Base-by-base conservation (phyloP, 2,888 invertebrate species). In the Acanthoscelides obtectus region DNA sequence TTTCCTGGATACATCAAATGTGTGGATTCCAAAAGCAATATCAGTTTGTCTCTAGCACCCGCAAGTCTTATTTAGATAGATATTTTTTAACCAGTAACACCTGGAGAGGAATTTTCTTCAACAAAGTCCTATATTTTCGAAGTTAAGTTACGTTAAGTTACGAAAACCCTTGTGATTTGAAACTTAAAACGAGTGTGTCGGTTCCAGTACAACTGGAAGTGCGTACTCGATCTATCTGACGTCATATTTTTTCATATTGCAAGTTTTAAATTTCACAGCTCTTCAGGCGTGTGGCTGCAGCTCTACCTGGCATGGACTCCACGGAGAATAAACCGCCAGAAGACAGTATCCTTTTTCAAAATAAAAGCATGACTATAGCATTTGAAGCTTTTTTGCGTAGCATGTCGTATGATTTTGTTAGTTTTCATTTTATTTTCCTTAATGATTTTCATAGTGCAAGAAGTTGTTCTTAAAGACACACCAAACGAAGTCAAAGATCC, bases 231-330 rank as follows among this genome's bases (percentile, higher is more conserved):
- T n/a, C n/a, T n/a, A n/a, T n/a, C n/a, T n/a, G n/a, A n/a, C 19
- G 63, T 8, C 8, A 63, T 12, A 19, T 63, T 8, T 63, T 63
- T 63, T 12, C 19, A 8, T 63, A 12, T 63, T 63, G 63, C 8
- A 8, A 63, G 19, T 22, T 69, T 66, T 71, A 73, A 75, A 88
- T 90, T 12, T 45, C 45, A 69, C 88, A 97, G 97, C 89, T 99
- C 82, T 99, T 99, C 90, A 91, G 98, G 86, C 92, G 98, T 85
- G 98, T 99, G 72, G 99, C 99, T 69, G 98, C 98, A 77, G 98
- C 99, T 81, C 89, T 99, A 83, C 99, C 99, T 12, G 99, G 99
- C 79, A 99, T 99, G 98, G 98, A 99, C 86, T 96, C 96, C 63
- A 95, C 96, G 77, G 96, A 97, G 84, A 96, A 95, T 87, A 95